Base-by-base conservation (phyloP, 2,888 invertebrate species). In the Phyto melanocephala region DNA sequence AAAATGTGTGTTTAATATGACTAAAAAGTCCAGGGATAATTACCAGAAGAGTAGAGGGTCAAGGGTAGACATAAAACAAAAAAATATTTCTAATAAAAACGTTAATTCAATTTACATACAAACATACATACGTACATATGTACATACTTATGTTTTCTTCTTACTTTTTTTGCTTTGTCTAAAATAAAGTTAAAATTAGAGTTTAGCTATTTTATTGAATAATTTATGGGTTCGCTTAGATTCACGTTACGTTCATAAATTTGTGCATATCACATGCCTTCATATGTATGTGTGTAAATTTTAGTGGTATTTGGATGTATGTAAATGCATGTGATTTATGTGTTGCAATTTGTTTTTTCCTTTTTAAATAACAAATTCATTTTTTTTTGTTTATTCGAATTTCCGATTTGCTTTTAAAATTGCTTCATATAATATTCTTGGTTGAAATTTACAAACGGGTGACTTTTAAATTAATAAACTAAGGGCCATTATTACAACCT, bases 1-100 rank as follows among this genome's bases (percentile, higher is more conserved):
- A n/a, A n/a, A n/a, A 11, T 17, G 15, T 37, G 56, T 50, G 24
- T 71, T 60, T 50, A 28, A 67, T 56, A 72, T 79, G 79, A 79
- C 79, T 79, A 72, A 79, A 58, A 72, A 79, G 60, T 65, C 58
- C 72, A 58, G 58, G 13, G 6, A 50, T 58, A 71, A 71, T 78
- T 78, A 50, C 20, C 65, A 40, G 58, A 78, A 78, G 52, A 13
- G 15, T 42, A 47, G 65, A 79, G 50, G 79, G 79, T 72, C 79
- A 79, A 72, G 79, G 78, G 65, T 67, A 60, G 22, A 3, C 3
- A 52, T 65, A 13, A 42, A 1, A 6, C 47, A 71, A 50, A 65
- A 72, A 42, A 40, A 58, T 50, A 15, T 13, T 20, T 68, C 20
- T 11, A 62, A 77, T 37, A 45, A 75, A 65, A 65, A 56, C 28